Evolutionary conservation across 2,797 vertebrate genomes (phyloP), one percentile per base, ranked within the genome.

Genomic region (Lepus oiostolus): DNA sequence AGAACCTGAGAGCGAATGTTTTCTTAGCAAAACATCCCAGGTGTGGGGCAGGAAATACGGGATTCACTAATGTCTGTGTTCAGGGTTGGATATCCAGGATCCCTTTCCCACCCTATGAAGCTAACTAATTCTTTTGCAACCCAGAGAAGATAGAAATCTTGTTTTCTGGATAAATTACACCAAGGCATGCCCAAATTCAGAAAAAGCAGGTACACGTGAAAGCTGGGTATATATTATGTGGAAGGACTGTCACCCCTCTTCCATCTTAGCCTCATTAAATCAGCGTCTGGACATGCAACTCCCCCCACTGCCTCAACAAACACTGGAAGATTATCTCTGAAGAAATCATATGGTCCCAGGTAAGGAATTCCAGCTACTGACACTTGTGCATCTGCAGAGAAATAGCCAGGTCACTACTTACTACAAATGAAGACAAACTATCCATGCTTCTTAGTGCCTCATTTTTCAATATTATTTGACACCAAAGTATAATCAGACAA

Each of bases 141-240:
- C 74, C 62, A 94, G 42, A 67, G 35, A 83, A 58, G 50, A 83
- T 21, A 13, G 24, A 76, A 90, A 85, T 30, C 91, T 75, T 86
- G 62, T 85, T 95, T 96, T 92, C 65, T 95, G 19, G n/a, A 35
- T 90, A 79, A 92, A 67, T 8, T 77, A 26, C 77, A 58, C 19
- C 58, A 92, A 42, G 58, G 50, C 50, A 86, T 8, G 22, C 77
- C 67, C 4, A 90, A 65, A 85, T 19, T 93, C 60, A 75, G 67
- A 74, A 17, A 87, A 79, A 72, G 11, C 7, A 81, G 81, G 13
- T 72, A 60, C 24, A 76, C 32, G 42, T 77, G 76, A 80, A 90
- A 47, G 26, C 38, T 71, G 86, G 42, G n/a, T 4, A 67, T 77
- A 68, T 80, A 58, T 84, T 62, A 38, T 58, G 21, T 70, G 58